Percentiles rank a stretch among this genome's conserved stretches.
Conservation (phyloP, 1,140 invertebrate species). For the Rhopalosiphum maidis region DNA sequence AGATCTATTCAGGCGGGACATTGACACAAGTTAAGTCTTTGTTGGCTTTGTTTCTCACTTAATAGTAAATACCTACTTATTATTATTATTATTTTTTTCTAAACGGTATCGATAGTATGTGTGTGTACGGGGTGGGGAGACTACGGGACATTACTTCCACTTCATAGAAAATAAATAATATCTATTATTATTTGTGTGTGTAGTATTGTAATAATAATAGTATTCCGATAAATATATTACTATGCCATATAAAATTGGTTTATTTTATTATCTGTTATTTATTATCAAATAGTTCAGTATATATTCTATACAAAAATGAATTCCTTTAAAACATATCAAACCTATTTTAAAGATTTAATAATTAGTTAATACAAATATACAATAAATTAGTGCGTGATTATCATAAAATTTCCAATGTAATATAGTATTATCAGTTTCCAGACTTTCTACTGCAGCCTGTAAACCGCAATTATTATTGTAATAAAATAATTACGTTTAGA, state of each 20-base stretch:
- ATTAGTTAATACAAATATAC: not conserved
- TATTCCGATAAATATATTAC: too few relatives aligned
- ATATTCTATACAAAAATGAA: not conserved
- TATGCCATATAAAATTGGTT: not conserved
- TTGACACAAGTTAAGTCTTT: not conserved
- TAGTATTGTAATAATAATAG: not conserved
- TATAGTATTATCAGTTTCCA: not conserved
- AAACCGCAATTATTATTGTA: not conserved
- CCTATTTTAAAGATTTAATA: not conserved
- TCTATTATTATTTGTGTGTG: not conserved
- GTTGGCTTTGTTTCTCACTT: not conserved
- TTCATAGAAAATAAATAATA: too few relatives aligned
- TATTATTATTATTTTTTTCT: not conserved
- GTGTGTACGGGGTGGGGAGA: too few relatives aligned
- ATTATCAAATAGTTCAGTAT: not conserved
- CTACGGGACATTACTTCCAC: too few relatives aligned
- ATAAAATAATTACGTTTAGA: not conserved
- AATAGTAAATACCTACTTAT: not conserved
- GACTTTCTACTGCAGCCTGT: too few relatives aligned
- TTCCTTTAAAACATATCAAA: not conserved
- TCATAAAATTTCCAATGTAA: not conserved
- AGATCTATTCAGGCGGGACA: not conserved
- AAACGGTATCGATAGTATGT: too few relatives aligned
- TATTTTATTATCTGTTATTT: not conserved
- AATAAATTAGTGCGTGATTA: not conserved